Evolutionary conservation across 2,113 vertebrate genomes (phyloP).

Genomic region (Oreocharis arfaki): DNA sequence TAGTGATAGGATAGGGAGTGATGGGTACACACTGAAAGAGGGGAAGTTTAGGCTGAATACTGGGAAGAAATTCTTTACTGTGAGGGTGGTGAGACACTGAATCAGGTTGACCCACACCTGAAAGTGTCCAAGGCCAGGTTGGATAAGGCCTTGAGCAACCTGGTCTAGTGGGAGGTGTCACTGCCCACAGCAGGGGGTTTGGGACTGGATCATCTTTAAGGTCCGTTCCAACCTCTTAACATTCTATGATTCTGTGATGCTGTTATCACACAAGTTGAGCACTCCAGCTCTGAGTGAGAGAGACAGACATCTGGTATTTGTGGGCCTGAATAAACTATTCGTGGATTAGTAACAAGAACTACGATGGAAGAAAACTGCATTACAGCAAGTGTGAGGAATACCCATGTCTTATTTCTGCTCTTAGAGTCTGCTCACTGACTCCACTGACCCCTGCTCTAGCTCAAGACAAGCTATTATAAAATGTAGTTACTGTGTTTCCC

Average conservation of each 20-base stretch:
- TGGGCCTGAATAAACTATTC: neutral
- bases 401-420: neutral
- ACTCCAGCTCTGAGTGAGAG: neutral
- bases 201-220: neutral
- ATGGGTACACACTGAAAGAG: neutral
- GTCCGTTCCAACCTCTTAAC: neutral
- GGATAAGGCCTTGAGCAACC: neutral
- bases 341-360: neutral
- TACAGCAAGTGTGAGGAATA: neutral
- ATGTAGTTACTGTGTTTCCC: neutral
- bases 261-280: neutral
- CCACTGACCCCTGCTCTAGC: neutral
- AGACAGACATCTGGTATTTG: neutral
- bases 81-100: neutral
- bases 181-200: neutral
- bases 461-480: neutral
- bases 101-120: neutral
- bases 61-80: neutral
- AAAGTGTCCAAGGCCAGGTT: neutral
- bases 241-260: neutral
- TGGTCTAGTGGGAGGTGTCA: neutral
- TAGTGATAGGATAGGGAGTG: neutral
- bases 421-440: neutral
- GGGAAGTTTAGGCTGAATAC: neutral
- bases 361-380: neutral